These are phyloP conservation scores for Sycophila texana DNA, from an alignment of 2,888 invertebrate species.

Conservation along the genomic window DNA sequence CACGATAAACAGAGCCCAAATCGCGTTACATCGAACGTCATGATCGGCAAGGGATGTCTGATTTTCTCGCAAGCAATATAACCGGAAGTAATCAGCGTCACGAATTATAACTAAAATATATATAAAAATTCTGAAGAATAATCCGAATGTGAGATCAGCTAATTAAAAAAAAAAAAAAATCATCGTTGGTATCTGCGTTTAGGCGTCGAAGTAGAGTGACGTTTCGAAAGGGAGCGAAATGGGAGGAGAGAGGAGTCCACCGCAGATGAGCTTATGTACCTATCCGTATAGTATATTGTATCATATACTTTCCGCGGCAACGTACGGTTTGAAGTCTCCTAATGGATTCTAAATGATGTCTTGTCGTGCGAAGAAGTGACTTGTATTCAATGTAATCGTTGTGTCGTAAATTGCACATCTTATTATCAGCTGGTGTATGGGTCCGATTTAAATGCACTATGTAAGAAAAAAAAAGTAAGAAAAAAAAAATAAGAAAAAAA, in stretches of 20 bases:
- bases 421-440: conserved; percentile 74
- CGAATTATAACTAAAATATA: not conserved
- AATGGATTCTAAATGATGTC: not conserved
- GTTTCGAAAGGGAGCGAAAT: too few relatives aligned
- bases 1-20: too few relatives aligned
- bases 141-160: too few relatives aligned
- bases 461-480: conserved; percentile 42
- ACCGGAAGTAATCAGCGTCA: too few relatives aligned
- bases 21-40: too few relatives aligned
- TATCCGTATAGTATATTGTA: conserved; percentile 13
- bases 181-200: too few relatives aligned
- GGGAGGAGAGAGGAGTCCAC: too few relatives aligned
- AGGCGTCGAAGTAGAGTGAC: too few relatives aligned
- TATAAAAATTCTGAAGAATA: not conserved
- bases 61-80: too few relatives aligned
- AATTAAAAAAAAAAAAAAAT: too few relatives aligned
- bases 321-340: not conserved
- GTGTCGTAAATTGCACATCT: conserved; percentile 60
- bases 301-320: conserved; percentile 20
- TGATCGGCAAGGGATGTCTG: too few relatives aligned
- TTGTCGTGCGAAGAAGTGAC: conserved; percentile 30
- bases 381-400: conserved; percentile 38
- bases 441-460: conserved; percentile 70
- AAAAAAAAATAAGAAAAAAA: conserved; percentile 34
- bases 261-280: conserved; percentile 8